Evolutionary conservation across 2,888 invertebrate species (phyloP).

Genomic region (Cryptocephalus primarius): DNA sequence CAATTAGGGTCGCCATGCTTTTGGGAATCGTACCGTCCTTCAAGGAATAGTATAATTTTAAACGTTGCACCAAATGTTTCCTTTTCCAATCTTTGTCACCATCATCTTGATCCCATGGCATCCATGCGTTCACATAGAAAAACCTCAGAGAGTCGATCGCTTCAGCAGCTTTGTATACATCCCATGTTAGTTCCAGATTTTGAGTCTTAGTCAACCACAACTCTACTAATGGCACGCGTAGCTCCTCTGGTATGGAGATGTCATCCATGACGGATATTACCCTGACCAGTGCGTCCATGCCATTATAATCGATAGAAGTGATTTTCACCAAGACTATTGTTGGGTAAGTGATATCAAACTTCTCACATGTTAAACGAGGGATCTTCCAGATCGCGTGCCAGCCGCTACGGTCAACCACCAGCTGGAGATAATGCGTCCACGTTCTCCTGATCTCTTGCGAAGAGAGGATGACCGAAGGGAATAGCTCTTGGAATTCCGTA

Average conservation of each 20-base stretch:
- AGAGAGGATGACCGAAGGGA: conserved; percentile 36
- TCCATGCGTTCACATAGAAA: conserved; percentile 54
- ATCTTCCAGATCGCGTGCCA: conserved; percentile 65
- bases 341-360: conserved; percentile 53
- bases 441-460: conserved; percentile 42
- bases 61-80: conserved; percentile 35
- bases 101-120: conserved; percentile 61
- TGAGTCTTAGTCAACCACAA: conserved; percentile 56
- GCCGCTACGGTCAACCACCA: conserved; percentile 52
- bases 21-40: conserved; percentile 42
- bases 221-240: conserved; percentile 49
- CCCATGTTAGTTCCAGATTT: conserved; percentile 43
- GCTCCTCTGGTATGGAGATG: conserved; percentile 47
- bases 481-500: conserved; percentile 42
- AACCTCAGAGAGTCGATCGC: conserved; percentile 55
- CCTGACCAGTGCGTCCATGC: conserved; percentile 46
- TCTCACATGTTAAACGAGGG: conserved; percentile 50
- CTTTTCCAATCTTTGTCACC: conserved; percentile 49
- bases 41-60: conserved; percentile 45
- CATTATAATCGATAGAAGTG: conserved; percentile 44
- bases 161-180: conserved; percentile 33
- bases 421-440: conserved; percentile 47
- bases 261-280: conserved; percentile 55
- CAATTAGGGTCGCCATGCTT: conserved; percentile 41
- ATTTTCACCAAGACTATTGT: conserved; percentile 51